Conservation (phyloP, 92 coral and sea anemone genomes). For the Parazoanthus atlanticus region DNA sequence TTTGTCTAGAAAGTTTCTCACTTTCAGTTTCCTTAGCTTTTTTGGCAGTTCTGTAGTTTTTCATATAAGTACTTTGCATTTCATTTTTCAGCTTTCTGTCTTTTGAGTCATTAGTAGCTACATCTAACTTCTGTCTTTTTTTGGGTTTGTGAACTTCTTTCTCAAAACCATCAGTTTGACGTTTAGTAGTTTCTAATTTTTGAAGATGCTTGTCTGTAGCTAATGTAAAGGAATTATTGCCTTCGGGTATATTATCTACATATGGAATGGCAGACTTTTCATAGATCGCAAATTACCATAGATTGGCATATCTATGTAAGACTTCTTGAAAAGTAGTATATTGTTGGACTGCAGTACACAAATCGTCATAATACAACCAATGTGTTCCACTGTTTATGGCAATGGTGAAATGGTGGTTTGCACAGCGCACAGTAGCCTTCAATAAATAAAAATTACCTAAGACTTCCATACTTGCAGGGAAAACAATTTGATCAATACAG, state of each 20-base stretch:
- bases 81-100: slow-evolving; percentile 8
- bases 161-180: slow-evolving; percentile 24
- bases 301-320: slow-evolving; percentile 31
- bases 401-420: slow-evolving; percentile 58
- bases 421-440: slow-evolving; percentile 57
- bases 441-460: slow-evolving; percentile 42
- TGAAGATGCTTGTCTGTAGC: slow-evolving; percentile 3
- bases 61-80: slow-evolving; percentile 30
- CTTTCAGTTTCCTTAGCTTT: slow-evolving; percentile 20
- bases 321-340: slow-evolving; percentile 43
- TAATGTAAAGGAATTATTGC: slow-evolving; percentile 9
- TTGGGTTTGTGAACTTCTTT: slow-evolving; percentile 32
- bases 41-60: slow-evolving; percentile 40
- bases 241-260: neutral
- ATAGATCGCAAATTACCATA: slow-evolving; percentile 51
- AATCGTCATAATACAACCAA: slow-evolving; percentile 49
- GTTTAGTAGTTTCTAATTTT: slow-evolving; percentile 10
- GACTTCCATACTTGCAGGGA: slow-evolving; percentile 48
- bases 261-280: slow-evolving; percentile 32
- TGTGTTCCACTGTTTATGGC: slow-evolving; percentile 47
- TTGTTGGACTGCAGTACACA: slow-evolving; percentile 35
- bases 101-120: slow-evolving; percentile 22
- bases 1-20: slow-evolving; percentile 37
- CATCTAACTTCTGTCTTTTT: slow-evolving; percentile 31
- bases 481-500: slow-evolving; percentile 41